Evolutionary conservation across 92 coral and sea anemone genomes (phyloP).

Genomic region (Pocillopora meandrina): DNA sequence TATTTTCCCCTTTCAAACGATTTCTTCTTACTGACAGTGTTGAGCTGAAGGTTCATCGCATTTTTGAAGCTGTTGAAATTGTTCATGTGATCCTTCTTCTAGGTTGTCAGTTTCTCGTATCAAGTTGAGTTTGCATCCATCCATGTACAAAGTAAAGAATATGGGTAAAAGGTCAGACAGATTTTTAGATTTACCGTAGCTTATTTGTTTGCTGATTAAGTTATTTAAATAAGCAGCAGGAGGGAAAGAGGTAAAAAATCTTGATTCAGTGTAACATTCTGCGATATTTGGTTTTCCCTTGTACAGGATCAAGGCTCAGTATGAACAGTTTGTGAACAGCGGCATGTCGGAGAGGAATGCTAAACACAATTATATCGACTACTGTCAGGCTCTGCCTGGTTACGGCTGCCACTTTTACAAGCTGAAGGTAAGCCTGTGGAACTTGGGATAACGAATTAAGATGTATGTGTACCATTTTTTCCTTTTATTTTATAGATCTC

Average conservation of each 20-base stretch:
- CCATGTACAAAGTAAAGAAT: constrained; percentile 88
- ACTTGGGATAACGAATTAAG: neutral
- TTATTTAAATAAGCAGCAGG: no score
- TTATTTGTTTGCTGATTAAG: no score
- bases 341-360: constrained; percentile 87
- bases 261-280: neutral
- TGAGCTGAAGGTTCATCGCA: neutral
- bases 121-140: constrained; percentile 80
- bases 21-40: no score
- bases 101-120: constrained; percentile 85
- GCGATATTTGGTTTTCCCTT: neutral
- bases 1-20: no score
- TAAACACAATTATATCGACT: constrained; percentile 92
- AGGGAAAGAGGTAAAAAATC: no score
- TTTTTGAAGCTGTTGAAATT: neutral
- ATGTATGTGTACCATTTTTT: neutral
- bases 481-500: no score
- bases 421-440: constrained; percentile 68
- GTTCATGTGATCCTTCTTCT: neutral
- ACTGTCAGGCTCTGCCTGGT: constrained; percentile 86
- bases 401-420: constrained; percentile 93
- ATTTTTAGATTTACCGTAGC: neutral
- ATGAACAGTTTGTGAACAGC: constrained; percentile 73
- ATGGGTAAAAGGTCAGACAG: constrained; percentile 73
- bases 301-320: constrained; percentile 76